Base-by-base conservation (phyloP, 2,888 invertebrate genomes). In the Calameuta filiformis region DNA sequence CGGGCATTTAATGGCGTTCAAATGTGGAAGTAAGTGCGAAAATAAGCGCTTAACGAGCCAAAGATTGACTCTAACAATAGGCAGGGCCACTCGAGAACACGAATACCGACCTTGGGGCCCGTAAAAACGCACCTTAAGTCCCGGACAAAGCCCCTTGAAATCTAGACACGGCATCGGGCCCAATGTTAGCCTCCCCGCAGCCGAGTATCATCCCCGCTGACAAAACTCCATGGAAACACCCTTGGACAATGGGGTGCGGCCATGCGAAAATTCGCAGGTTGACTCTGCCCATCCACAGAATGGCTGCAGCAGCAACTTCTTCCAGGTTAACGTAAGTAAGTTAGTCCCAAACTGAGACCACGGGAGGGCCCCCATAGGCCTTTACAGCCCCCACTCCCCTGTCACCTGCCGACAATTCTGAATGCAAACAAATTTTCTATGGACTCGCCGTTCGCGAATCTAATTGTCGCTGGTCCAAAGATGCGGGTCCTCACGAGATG, bases 31-130 rank as follows among this genome's bases (percentile, higher is more conserved):
- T 89, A 89, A 90, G 90, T 88, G 89, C 88, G 89, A 89, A 91
- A 91, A 91, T 91, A 89, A 89, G 89, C 88, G 88, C 85, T 89
- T 91, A 91, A 91, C 91, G 90, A 91, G 91, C 88, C 89, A 88
- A 91, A 91, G 90, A 91, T 91, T 90, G 91, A 91, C 90, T 89
- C 76, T 81, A 82, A 90, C 90, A 90, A 90, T 88, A 79, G 85
- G 85, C 23, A 78, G 77, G 81, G 81, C 82, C 84, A 87, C 86
- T 83, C 83, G 83, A 87, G 87, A 86, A 75, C 71, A 69, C 76
- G 75, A 76, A 77, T 69, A 33, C 75, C 37, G 23, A 11, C 31
- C 56, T 68, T 68, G 76, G 73, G 76, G 37, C 68, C 33, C 71
- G n/a, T 85, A 86, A 87, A 87, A 85, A 86, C 84, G 87, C 86